Conservation (phyloP, 2,797 vertebrate genomes). For the Tapirus indicus region DNA sequence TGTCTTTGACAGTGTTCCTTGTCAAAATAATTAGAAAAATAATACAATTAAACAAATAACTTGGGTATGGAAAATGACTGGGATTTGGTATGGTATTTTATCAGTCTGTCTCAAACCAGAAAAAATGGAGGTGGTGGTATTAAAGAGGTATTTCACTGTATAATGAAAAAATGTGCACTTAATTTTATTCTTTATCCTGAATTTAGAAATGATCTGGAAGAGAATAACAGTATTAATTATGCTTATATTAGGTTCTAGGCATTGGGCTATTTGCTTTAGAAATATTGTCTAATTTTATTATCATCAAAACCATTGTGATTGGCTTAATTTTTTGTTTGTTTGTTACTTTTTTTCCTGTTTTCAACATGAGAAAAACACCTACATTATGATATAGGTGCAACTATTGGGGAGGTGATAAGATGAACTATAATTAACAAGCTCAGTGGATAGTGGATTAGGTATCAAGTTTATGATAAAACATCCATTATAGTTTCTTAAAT, state of each 20-base stretch:
- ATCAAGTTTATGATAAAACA: background rate
- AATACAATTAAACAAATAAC: background rate
- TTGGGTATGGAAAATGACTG: background rate
- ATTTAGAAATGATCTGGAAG: background rate
- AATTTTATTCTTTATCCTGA: background rate
- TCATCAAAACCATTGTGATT: background rate
- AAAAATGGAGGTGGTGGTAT: background rate
- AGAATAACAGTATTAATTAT: background rate
- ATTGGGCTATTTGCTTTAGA: background rate
- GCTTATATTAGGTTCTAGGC: background rate
- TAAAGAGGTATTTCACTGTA: background rate
- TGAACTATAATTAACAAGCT: background rate
- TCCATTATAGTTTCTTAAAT: background rate
- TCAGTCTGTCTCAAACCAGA: background rate
- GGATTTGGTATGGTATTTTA: background rate
- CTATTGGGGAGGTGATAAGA: background rate
- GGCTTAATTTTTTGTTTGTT: background rate
- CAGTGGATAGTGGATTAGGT: background rate
- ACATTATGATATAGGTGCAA: background rate
- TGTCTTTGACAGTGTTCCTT: background rate
- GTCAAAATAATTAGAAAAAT: slow-evolving; percentile 18
- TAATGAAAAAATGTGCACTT: background rate
- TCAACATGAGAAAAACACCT: background rate
- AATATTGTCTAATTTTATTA: background rate
- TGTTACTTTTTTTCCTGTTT: background rate